Base-by-base conservation (phyloP, 2,113 vertebrate genomes). In the Menidia beryllina region DNA sequence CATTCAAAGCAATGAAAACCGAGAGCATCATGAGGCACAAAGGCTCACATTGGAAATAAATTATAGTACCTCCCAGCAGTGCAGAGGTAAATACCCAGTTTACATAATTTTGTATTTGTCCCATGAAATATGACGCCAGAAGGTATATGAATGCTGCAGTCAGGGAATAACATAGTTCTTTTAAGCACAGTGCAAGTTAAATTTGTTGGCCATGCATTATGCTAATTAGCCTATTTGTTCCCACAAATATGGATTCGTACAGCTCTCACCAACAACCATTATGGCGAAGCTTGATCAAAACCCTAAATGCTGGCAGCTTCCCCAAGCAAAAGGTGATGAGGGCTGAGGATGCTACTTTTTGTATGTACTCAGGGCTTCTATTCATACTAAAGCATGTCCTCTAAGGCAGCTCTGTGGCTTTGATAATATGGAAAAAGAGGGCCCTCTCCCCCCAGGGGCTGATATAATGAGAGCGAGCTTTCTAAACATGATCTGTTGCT, bases 381-480 rank as follows among this genome's bases (percentile, higher is more conserved):
- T 83, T 89, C 84, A 88, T 43, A 79, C 78, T 80, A 86, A 83
- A 88, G 88, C 79, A 79, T 89, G 87, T 87, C 88, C 88, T 91
- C 83, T 52, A 75, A 89, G 79, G 83, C 87, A 88, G 83, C 80
- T 67, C 79, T 21, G 3, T 76, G 81, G 85, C 89, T 89, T 91
- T 93, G 90, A 93, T 90, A 88, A 84, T 79, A 85, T 69, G 69
- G 72, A 88, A 88, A 69, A 81, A 87, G 82, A 85, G 84, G 83
- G 79, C 64, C 78, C 53, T 70, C 82, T 86, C 78, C 92, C 92
- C 87, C 88, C 85, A 66, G 88, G 90, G 91, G 86, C 88, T 88
- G 75, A 89, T 86, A 92, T 91, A 92, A 92, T 89, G 92, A 92
- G 89, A 77, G 78, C 49, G 59, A 90, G 92, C 85, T 86, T 80